phyloP scores from a whole-genome alignment of 2,797 vertebrate genomes.

The Aphelocoma californica region DNA sequence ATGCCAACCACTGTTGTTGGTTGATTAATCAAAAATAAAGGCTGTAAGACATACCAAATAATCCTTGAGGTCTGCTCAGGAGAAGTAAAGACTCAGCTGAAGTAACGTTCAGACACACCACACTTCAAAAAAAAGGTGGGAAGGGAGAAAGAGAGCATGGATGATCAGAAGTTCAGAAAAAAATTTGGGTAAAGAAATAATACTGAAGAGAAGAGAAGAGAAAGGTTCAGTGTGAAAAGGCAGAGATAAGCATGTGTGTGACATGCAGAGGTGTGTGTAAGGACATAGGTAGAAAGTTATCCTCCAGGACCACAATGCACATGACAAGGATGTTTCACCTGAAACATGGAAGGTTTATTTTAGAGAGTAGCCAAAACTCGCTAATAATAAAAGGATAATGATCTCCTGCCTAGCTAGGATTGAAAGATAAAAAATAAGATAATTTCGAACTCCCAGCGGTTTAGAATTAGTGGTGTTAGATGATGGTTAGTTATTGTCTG shows the following conservation, averaged over 20 bases:
- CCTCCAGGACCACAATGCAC: background rate
- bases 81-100: background rate
- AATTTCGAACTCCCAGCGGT: background rate
- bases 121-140: background rate
- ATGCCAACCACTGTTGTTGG: background rate
- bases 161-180: background rate
- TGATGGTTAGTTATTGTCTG: background rate
- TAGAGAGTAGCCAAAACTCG: background rate
- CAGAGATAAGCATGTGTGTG: background rate
- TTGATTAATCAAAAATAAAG: background rate
- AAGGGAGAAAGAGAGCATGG: background rate
- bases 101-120: background rate
- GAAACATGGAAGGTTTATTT: background rate
- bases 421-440: background rate
- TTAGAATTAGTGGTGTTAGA: background rate
- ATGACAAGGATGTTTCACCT: background rate
- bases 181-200: background rate
- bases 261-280: background rate
- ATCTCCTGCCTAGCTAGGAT: background rate
- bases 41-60: background rate
- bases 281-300: background rate
- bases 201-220: background rate
- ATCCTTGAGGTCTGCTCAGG: background rate
- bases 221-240: background rate
- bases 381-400: background rate